A percentile compares a stretch with the other conserved stretches of the same genome.
Conservation (phyloP, 2,113 vertebrate genomes). For the Phocoena sinus region DNA sequence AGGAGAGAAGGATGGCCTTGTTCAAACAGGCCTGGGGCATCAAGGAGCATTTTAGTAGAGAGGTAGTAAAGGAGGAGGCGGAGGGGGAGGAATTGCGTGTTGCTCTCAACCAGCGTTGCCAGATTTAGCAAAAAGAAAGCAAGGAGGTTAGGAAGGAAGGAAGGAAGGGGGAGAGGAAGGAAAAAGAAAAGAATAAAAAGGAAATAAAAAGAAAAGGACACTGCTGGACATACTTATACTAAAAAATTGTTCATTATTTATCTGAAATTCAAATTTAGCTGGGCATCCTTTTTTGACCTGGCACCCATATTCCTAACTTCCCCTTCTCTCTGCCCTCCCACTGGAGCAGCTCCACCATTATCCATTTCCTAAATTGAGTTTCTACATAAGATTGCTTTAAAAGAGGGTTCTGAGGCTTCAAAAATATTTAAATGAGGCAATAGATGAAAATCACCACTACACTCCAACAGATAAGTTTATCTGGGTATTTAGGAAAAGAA, state of each 20-base stretch:
- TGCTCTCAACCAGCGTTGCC: neutral
- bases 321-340: neutral
- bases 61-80: neutral
- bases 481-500: neutral
- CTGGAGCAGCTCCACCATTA: neutral
- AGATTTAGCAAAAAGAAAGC: neutral
- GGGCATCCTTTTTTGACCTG: neutral
- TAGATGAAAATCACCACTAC: neutral
- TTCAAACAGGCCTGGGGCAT: neutral
- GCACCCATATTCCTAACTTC: too few relatives aligned
- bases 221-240: neutral
- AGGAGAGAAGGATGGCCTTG: neutral
- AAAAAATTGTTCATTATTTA: neutral
- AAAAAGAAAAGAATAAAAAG: neutral
- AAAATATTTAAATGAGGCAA: neutral
- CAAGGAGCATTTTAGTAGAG: neutral
- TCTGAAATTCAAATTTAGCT: neutral
- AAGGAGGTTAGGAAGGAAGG: neutral
- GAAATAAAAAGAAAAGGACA: neutral
- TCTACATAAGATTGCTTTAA: neutral
- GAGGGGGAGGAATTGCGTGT: rapidly evolving
- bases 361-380: neutral
- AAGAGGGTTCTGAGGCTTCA: neutral
- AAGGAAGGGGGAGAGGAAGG: too few relatives aligned
- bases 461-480: neutral